Evolutionary conservation across 2,797 vertebrate species (phyloP), one percentile per base, ranked within the genome.

Genomic region (Notamacropus eugenii): DNA sequence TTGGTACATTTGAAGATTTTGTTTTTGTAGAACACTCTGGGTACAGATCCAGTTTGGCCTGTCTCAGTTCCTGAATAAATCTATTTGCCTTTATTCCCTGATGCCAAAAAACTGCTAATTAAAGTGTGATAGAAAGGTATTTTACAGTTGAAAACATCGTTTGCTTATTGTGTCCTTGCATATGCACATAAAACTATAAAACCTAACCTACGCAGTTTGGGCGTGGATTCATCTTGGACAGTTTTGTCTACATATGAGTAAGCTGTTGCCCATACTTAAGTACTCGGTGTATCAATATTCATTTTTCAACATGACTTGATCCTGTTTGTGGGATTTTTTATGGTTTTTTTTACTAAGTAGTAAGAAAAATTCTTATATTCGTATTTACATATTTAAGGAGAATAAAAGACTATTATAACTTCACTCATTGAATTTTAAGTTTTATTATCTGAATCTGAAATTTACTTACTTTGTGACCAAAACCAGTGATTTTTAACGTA

Each of bases 401-500:
- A 96, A 96, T 97, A 96, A 97, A 96, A 93, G 56, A 22, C 87
- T 94, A 58, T n/a, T 90, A 27, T 87, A 92, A 57, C 31, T 95
- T 93, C 92, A 52, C 92, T 94, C 4, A 90, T 93, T 95, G 50
- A 55, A 82, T 94, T 96, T 95, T 96, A 91, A 95, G 92, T 95
- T 58, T 95, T 55, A 92, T 28, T 92, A 91, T 16, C 22, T n/a
- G 54, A 91, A 55, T 91, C 54, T 54, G 13, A 82, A 82, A 46
- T 82, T 82, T 82, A 87, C 31, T 62, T 13, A 8, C 62, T 74
- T 46, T 27, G 9, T 82, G 40, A 46, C 0, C 19, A 82, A 82
- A 82, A 27, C 6, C 40, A 46, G 5, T 82, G 74, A 46, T 46
- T 82, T 82, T 82, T 82, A 24, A 67, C 0, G 1, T 31, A 59